Evolutionary conservation across 2,113 vertebrate species (phyloP).

Genomic region (Etheostoma spectabile): DNA sequence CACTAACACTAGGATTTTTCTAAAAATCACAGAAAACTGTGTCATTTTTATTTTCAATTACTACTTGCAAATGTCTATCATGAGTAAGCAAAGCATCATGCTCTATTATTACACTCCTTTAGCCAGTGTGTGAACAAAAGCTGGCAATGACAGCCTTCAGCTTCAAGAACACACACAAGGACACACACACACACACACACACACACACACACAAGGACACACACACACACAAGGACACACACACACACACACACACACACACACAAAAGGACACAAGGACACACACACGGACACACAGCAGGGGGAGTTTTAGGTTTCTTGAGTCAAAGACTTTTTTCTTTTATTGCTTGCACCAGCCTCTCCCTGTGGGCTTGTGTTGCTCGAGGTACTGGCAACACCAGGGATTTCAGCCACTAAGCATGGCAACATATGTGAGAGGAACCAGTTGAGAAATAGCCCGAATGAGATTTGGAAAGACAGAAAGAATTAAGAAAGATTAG

Average conservation of each 20-base stretch:
- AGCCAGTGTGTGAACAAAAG: constrained; percentile 70
- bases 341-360: constrained; percentile 22
- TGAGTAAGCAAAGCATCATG: constrained; percentile 73
- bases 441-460: neutral
- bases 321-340: constrained; percentile 48
- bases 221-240: constrained; percentile 10
- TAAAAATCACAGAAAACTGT: constrained; percentile 14
- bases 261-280: constrained; percentile 10
- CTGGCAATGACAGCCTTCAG: constrained; percentile 69
- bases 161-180: constrained; percentile 43
- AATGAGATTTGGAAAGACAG: neutral
- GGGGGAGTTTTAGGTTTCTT: constrained; percentile 63
- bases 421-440: constrained; percentile 20
- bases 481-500: constrained; percentile 9
- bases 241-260: constrained; percentile 1
- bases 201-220: neutral
- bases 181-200: constrained; percentile 9
- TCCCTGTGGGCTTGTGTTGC: constrained; percentile 22
- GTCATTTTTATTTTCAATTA: constrained; percentile 33
- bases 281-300: constrained; percentile 28
- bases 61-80: constrained; percentile 82
- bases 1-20: neutral
- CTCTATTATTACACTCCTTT: constrained; percentile 67
- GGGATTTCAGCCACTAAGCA: constrained; percentile 27
- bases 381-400: constrained; percentile 12